Evolutionary conservation across 92 coral and sea anemone genomes (phyloP), one percentile per base, ranked within the genome.

Genomic region (Bergia puertoricense): DNA sequence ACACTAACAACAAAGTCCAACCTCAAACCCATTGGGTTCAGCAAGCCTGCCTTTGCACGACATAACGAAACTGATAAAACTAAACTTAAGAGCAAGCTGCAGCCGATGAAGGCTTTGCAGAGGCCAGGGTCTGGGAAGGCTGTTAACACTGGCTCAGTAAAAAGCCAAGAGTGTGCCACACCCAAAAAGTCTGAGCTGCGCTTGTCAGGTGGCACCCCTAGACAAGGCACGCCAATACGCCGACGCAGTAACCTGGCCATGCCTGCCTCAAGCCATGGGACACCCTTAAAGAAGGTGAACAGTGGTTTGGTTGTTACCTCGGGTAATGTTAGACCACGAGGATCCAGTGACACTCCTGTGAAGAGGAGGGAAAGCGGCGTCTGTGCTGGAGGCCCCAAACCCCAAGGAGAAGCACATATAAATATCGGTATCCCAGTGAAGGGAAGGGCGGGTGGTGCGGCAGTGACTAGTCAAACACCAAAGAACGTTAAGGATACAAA

Each of bases 71-170:
- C 79, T 5, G 75, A 92, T 46, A 93, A 91, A 23, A 86, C 45
- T 75, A 94, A 84, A 48, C 66, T 5, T 5, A 84, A 96, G 38
- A 91, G 91, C 39, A 88, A 92, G 77, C 89, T 91, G 0, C 95
- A 96, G 57, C 99, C 99, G n/a, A 87, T 95, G 81, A 96, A 95
- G 67, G 99, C 96, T 41, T 88, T 95, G 39, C 96, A 93, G 22
- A 93, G 90, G 38, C 84, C 93, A 14, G 86, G 89, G 3, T 82
- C 73, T 22, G 85, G 76, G 23, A 94, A 92, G 36, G 80, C 90
- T 22, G 88, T 93, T 39, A 80, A 71, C 56, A 42, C 91, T 36
- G 90, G 89, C 3, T 69, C 74, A 10, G 57, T 45, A 57, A 83
- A 84, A 48, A 84, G 86, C 42, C 89, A 88, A 76, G 83, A n/a